Evolutionary conservation across 2,888 invertebrate genomes (phyloP).

Genomic region (Perithous albicinctus): DNA sequence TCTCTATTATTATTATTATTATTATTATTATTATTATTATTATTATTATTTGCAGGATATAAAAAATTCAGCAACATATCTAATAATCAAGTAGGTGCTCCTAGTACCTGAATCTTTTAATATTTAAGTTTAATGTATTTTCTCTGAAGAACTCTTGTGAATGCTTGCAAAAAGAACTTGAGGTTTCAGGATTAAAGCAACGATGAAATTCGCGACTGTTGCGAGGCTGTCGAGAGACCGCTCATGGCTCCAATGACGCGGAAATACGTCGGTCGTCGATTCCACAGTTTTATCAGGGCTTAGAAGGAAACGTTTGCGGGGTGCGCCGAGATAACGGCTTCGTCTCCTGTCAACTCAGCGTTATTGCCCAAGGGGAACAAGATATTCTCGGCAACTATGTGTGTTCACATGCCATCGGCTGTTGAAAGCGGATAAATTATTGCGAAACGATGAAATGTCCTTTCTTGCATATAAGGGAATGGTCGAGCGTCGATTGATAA

Average conservation of each 20-base stretch:
- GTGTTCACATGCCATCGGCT: not conserved
- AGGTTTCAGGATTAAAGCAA: not conserved
- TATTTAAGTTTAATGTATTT: no score
- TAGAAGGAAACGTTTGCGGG: constrained; percentile 73
- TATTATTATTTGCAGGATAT: not conserved
- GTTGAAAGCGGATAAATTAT: not conserved
- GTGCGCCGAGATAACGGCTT: constrained; percentile 73
- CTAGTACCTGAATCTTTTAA: no score
- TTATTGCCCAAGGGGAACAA: constrained; percentile 29
- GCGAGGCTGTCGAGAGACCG: not conserved
- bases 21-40: not conserved
- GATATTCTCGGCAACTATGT: not conserved
- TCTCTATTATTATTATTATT: no score
- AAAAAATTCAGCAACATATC: no score
- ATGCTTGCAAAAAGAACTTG: not conserved
- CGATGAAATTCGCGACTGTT: not conserved
- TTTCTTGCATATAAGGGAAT: not conserved
- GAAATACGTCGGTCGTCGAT: constrained; percentile 69
- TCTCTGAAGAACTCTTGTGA: no score
- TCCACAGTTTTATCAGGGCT: constrained; percentile 68
- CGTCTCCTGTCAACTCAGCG: constrained; percentile 22
- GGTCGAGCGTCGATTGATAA: not conserved
- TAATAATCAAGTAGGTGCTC: no score
- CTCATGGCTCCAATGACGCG: constrained; percentile 18
- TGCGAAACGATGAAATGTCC: constrained; percentile 18